Percentiles rank a stretch among this genome's conserved stretches.
phyloP scores from a whole-genome alignment of 2,888 invertebrate species.

The Apodemia hepburni region DNA sequence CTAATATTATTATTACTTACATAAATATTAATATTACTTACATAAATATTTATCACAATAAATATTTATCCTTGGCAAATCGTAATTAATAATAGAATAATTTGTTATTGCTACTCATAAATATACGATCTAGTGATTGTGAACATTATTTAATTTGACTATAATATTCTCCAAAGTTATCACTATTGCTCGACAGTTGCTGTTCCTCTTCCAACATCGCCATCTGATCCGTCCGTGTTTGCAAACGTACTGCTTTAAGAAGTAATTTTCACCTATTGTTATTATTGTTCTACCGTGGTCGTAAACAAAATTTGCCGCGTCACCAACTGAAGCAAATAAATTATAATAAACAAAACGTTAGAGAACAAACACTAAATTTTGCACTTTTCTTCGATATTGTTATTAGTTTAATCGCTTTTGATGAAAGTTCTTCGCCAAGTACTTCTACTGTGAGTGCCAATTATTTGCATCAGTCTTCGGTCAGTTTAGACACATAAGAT shows the following conservation, averaged over 20 bases:
- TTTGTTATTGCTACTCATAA: not conserved
- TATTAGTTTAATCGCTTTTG: not conserved
- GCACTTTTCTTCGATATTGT: no score
- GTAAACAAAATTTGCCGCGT: not conserved
- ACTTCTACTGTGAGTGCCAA: no score
- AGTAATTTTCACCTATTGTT: slow-evolving; percentile 6
- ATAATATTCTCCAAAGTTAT: slow-evolving; percentile 11
- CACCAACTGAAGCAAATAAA: slow-evolving; percentile 7
- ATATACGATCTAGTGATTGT: not conserved
- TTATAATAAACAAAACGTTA: not conserved
- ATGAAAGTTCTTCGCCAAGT: no score
- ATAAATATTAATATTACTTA: no score
- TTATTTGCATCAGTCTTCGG: no score
- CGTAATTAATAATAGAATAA: not conserved
- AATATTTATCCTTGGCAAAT: not conserved
- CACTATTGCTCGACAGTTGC: slow-evolving; percentile 6
- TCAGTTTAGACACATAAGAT: no score
- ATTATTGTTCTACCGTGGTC: slow-evolving; percentile 9
- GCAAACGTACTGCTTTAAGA: not conserved
- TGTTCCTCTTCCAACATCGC: slow-evolving; percentile 8
- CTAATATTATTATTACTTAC: no score
- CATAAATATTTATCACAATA: not conserved
- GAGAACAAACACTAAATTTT: no score
- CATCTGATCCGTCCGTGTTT: slow-evolving; percentile 9
- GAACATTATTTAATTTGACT: slow-evolving; percentile 10